Evolutionary conservation across 2,888 invertebrate species (phyloP).

Genomic region (Polietes domitor): DNA sequence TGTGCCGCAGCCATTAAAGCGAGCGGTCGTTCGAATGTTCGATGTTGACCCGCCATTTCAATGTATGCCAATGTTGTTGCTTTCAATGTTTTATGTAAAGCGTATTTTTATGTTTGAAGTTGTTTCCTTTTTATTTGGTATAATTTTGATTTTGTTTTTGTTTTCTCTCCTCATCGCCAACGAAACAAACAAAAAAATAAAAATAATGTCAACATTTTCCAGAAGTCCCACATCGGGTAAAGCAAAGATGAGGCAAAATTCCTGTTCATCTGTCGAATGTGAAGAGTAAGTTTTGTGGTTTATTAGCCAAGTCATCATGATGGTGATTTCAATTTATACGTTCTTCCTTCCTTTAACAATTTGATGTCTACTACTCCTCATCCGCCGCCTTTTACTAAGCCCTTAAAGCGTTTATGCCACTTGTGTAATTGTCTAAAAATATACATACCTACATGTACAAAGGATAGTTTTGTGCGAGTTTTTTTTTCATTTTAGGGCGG

Average conservation of each 20-base stretch:
- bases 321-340: conserved; percentile 20
- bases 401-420: background rate
- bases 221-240: conserved; percentile 79
- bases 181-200: conserved; percentile 66
- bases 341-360: conserved; percentile 11
- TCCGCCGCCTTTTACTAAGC: background rate
- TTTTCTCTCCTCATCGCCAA: conserved; percentile 53
- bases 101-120: conserved; percentile 67
- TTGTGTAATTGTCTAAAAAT: conserved; percentile 15
- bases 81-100: conserved; percentile 42
- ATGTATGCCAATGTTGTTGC: conserved; percentile 51
- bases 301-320: conserved; percentile 21
- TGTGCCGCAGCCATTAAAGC: background rate
- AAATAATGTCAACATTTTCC: conserved; percentile 66
- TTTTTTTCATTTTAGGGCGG: background rate
- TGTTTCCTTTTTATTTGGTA: conserved; percentile 53
- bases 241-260: conserved; percentile 78
- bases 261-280: conserved; percentile 77
- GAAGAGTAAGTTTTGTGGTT: conserved; percentile 78
- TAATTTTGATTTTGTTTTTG: conserved; percentile 65
- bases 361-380: conserved; percentile 1
- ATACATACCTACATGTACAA: background rate
- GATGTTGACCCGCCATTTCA: conserved; percentile 28
- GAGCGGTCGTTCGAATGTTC: background rate
- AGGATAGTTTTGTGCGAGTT: conserved; percentile 10